A percentile compares a stretch with the other conserved stretches of the same genome.
Evolutionary conservation across 1,140 invertebrate genomes (phyloP).

Genomic region (Anastrepha ludens): DNA sequence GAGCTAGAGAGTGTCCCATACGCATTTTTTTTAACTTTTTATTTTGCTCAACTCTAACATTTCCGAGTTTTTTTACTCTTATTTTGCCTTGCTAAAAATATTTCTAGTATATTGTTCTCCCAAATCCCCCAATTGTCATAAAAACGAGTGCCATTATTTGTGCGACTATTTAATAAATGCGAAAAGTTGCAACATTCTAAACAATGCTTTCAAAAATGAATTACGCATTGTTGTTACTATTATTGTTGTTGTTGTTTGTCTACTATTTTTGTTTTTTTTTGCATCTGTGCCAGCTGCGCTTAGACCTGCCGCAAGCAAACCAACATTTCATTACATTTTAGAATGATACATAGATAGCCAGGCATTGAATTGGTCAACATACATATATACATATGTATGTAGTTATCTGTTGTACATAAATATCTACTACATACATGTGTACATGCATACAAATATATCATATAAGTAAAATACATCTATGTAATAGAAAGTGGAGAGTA

Average conservation of each 20-base stretch:
- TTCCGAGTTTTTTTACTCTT: background rate
- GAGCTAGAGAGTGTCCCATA: too few species aligned
- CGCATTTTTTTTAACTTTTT: too few species aligned
- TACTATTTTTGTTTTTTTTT: background rate
- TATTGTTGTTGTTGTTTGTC: background rate
- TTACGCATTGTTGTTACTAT: background rate
- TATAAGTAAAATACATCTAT: too few species aligned
- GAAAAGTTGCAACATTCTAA: conserved; percentile 15
- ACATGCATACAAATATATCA: background rate
- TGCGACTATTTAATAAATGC: conserved; percentile 7
- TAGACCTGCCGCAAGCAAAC: background rate
- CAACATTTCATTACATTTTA: conserved; percentile 27
- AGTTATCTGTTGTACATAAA: background rate
- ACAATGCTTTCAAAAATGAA: background rate
- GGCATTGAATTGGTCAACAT: background rate
- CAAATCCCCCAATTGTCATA: background rate
- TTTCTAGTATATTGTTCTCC: background rate
- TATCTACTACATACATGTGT: background rate
- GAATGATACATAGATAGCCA: background rate
- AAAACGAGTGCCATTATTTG: background rate
- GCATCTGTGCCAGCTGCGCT: background rate
- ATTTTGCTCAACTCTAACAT: too few species aligned
- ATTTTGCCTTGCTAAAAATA: background rate
- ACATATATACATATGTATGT: background rate
- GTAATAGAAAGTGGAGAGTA: background rate